Conservation (phyloP, 2,797 vertebrate genomes). For the Sylvilagus floridanus region DNA sequence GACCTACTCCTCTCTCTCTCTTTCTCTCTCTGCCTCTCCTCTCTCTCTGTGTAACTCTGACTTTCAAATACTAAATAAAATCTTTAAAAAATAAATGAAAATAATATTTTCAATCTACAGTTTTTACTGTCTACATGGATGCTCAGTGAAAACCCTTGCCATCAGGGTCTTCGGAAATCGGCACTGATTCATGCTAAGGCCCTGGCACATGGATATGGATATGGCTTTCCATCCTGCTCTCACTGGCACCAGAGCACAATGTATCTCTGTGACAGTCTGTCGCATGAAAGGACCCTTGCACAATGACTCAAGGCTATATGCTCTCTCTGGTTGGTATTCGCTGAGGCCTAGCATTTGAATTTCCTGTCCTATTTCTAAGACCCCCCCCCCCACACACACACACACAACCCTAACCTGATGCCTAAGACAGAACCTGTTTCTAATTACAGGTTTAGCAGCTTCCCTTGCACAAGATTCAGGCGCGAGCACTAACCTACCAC, state of each 20-base stretch:
- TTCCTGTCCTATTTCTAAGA: neutral
- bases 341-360: constrained; percentile 19
- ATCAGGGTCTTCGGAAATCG: neutral
- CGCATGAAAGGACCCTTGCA: neutral
- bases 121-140: neutral
- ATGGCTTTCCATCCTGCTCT: neutral
- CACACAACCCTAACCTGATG: too few species aligned
- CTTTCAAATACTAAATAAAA: too few species aligned
- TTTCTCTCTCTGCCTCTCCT: too few species aligned
- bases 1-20: too few species aligned
- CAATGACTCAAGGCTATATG: neutral
- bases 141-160: neutral
- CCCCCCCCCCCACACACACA: neutral
- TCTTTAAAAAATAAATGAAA: too few species aligned
- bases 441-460: neutral
- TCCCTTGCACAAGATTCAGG: neutral
- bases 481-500: neutral
- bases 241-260: neutral
- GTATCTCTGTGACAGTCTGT: neutral
- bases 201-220: neutral
- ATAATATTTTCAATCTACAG: neutral
- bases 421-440: neutral
- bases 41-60: too few species aligned
- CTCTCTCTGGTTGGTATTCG: neutral
- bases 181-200: neutral